Conservation (phyloP, 2,888 invertebrate genomes). For the Disparrhopalites patrizii region DNA sequence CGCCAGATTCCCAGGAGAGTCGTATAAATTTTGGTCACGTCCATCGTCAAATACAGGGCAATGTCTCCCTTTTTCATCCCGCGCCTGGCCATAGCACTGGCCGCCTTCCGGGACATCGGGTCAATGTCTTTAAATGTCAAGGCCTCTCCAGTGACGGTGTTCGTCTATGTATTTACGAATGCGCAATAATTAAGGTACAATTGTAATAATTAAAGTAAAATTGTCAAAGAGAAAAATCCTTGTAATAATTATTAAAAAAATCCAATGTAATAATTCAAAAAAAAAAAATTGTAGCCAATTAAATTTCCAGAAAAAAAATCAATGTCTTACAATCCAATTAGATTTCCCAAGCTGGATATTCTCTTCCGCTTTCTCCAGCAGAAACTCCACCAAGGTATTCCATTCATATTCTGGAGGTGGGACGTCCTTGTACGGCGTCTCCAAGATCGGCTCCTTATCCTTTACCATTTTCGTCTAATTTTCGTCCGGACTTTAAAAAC, state of each 20-base stretch:
- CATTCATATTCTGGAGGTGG: not conserved
- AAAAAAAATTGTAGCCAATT: too few relatives aligned
- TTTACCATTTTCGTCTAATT: too few relatives aligned
- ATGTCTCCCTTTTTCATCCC: slow-evolving; percentile 24
- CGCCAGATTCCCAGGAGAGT: slow-evolving; percentile 28
- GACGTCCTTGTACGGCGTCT: not conserved
- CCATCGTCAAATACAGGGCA: slow-evolving; percentile 21
- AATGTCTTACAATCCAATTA: slow-evolving; percentile 18
- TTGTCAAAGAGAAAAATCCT: too few relatives aligned
- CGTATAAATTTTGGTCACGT: slow-evolving; percentile 17
- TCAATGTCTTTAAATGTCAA: slow-evolving; percentile 26
- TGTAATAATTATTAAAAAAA: too few relatives aligned
- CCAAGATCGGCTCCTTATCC: not conserved
- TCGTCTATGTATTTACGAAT: slow-evolving; percentile 21
- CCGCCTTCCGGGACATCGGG: slow-evolving; percentile 16
- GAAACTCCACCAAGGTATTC: not conserved
- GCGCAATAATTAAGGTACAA: too few relatives aligned
- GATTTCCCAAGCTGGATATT: not conserved
- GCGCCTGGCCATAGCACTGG: slow-evolving; percentile 14
- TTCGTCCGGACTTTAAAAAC: too few relatives aligned
- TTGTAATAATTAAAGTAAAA: too few relatives aligned
- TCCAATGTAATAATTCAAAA: too few relatives aligned
- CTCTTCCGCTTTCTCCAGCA: slow-evolving; percentile 10
- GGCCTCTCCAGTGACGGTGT: slow-evolving; percentile 23
- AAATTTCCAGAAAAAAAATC: not conserved